Base-by-base conservation (phyloP, 2,113 vertebrate genomes). In the Cricetomys ansorgei region DNA sequence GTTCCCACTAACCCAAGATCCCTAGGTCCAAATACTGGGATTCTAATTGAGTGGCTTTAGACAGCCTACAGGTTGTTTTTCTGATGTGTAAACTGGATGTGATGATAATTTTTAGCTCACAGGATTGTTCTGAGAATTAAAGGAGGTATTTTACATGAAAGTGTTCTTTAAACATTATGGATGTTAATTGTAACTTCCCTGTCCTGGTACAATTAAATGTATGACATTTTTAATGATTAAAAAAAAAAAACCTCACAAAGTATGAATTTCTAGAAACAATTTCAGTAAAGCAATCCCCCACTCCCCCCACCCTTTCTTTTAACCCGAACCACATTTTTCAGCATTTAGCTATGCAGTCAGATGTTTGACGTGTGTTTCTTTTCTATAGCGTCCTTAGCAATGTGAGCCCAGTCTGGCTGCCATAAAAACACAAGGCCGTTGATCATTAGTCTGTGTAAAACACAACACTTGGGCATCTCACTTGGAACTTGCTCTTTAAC, bases 401-500 rank as follows among this genome's bases (percentile, higher is more conserved):
- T 79, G 83, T 29, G 88, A 92, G 90, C 80, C 64, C 48, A 15
- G 84, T 69, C 79, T 88, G 72, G 86, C 72, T 94, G 93, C 95
- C 94, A 96, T 96, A 86, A 95, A 96, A 92, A 95, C 89, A 97
- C 93, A 96, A 94, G 80, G 76, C 90, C 90, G 94, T 83, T 97
- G 92, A 97, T 97, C 94, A 91, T 95, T 95, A 95, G 94, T 69
- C 88, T 96, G 81, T 79, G 75, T 92, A 96, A 94, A 97, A 96
- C 85, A 83, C 21, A 96, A 86, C 95, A 91, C 95, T 97, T 94
- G 97, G 97, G 90, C 94, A 96, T 94, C 95, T 95, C 94, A 77
- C 97, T 96, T 96, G 94, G 90, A 96, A 95, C 77, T 92, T 10
- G 90, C 88, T 97, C 94, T 97, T 96, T 95, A 96, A 95, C 96